These are phyloP conservation scores for Phenganax marumi DNA, from an alignment of 92 coral and sea anemone species.

Conservation along the genomic window DNA sequence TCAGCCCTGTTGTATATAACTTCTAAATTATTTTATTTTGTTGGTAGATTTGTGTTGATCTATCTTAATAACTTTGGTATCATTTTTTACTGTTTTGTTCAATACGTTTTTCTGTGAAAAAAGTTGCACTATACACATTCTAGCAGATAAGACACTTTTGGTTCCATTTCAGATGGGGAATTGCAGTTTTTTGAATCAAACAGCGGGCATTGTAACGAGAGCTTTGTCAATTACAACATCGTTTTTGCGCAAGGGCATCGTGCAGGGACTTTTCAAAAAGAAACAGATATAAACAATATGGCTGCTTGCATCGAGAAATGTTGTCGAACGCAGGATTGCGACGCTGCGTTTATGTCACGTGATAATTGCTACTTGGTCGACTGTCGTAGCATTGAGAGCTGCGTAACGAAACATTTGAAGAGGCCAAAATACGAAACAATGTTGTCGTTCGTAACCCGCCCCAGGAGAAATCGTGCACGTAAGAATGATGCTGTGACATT, in stretches of 20 bases:
- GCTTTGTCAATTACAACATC: slow-evolving; percentile 88
- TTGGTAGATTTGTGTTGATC: too few relatives aligned
- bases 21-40: too few relatives aligned
- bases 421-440: slow-evolving; percentile 74
- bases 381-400: slow-evolving; percentile 72
- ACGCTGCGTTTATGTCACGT: slow-evolving; percentile 84
- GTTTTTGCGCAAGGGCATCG: slow-evolving; percentile 75
- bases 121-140: neutral
- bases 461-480: slow-evolving; percentile 20
- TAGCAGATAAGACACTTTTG: neutral
- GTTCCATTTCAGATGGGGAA: slow-evolving; percentile 30
- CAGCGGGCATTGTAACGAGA: slow-evolving; percentile 61
- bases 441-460: slow-evolving; percentile 64
- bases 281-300: slow-evolving; percentile 64
- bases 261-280: slow-evolving; percentile 84
- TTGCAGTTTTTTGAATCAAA: slow-evolving; percentile 57
- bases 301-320: slow-evolving; percentile 76
- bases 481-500: too few relatives aligned
- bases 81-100: neutral
- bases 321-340: slow-evolving; percentile 82
- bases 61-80: too few relatives aligned
- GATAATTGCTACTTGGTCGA: slow-evolving; percentile 86
- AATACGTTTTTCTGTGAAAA: neutral
- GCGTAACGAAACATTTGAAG: slow-evolving; percentile 75
- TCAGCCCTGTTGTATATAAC: too few relatives aligned